Conservation (phyloP, 2,797 vertebrate species). For the Trichosurus vulpecula region DNA sequence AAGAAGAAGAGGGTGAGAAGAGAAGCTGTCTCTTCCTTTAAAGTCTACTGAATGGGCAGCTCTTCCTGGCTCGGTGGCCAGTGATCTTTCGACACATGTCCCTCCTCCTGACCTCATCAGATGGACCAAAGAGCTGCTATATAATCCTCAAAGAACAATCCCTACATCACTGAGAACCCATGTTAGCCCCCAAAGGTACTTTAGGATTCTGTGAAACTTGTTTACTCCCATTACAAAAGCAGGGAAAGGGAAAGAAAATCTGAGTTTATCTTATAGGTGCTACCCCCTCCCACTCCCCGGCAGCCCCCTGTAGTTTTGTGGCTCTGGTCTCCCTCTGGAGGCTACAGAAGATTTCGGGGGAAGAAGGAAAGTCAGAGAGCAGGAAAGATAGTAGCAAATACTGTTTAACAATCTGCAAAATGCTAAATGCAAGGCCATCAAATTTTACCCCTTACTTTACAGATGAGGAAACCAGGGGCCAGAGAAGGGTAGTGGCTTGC, state of each 20-base stretch:
- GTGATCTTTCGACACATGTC: neutral
- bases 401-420: neutral
- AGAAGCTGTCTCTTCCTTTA: neutral
- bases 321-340: neutral
- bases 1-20: neutral
- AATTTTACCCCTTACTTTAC: neutral
- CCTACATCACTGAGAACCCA: neutral
- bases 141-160: neutral
- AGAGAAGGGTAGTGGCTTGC: neutral
- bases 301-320: neutral
- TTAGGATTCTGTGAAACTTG: neutral
- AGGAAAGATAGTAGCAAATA: neutral
- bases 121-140: neutral
- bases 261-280: neutral
- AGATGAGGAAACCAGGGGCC: neutral
- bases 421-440: neutral
- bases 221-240: neutral
- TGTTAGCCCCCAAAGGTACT: neutral
- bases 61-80: neutral
- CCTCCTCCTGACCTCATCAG: neutral
- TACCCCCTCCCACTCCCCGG: neutral
- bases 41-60: neutral
- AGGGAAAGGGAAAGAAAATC: neutral
- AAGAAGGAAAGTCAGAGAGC: neutral
- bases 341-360: neutral